A percentile compares a stretch with the other conserved stretches of the same genome.
Evolutionary conservation across 2,888 invertebrate genomes (phyloP).

Genomic region (Archips xylosteana): DNA sequence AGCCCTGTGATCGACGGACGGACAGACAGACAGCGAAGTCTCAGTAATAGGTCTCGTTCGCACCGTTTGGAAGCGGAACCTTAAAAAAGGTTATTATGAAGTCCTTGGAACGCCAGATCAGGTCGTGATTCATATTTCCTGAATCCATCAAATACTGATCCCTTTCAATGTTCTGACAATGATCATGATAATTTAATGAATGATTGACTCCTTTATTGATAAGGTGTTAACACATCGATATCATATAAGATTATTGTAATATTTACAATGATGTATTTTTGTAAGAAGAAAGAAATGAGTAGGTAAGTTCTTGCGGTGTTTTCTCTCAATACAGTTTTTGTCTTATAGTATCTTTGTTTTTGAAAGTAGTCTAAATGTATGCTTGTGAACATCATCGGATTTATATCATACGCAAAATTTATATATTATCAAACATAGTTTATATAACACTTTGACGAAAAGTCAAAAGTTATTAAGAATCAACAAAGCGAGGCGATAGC

Average conservation of each 20-base stretch:
- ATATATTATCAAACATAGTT: no score
- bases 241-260: neutral
- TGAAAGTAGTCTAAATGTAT: no score
- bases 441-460: no score
- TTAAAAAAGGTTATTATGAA: neutral
- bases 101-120: neutral
- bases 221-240: neutral
- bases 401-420: no score
- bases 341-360: no score
- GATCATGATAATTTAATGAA: constrained; percentile 3
- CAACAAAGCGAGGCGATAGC: no score
- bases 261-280: neutral
- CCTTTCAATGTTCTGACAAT: neutral
- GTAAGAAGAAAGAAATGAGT: neutral
- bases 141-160: constrained; percentile 1
- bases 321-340: neutral
- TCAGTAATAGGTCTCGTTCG: no score
- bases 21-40: no score
- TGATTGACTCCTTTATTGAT: constrained; percentile 11
- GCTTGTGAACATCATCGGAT: no score
- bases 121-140: neutral
- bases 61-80: no score
- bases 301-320: neutral
- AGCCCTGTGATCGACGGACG: no score
- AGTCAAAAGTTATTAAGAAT: no score